phyloP scores from a whole-genome alignment of 23 tunicate genomes.

The Ascidia mentula region DNA sequence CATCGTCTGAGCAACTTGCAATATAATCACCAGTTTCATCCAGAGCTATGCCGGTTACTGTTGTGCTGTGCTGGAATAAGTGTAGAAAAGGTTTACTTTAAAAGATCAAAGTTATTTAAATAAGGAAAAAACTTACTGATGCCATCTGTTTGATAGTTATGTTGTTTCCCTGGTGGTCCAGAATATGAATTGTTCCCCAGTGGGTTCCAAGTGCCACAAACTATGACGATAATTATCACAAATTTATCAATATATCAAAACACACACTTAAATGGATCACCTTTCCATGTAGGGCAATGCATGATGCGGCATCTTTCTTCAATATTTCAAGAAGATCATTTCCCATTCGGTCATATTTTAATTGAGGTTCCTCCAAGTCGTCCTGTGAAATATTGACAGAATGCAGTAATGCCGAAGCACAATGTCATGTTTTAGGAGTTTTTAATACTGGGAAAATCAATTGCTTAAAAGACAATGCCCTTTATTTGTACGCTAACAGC shows the following conservation, averaged over 20 bases:
- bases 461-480: too few relatives aligned
- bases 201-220: constrained; percentile 97
- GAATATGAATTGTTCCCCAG: constrained; percentile 72
- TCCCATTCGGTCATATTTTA: constrained; percentile 52
- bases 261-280: neutral
- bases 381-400: too few relatives aligned
- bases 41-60: constrained; percentile 65
- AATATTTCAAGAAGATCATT: constrained; percentile 54
- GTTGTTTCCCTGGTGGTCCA: constrained; percentile 84
- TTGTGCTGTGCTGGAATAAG: constrained; percentile 54
- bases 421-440: too few relatives aligned
- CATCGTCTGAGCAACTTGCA: constrained; percentile 92
- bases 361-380: constrained; percentile 54
- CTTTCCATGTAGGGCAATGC: constrained; percentile 45
- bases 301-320: constrained; percentile 41
- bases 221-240: constrained; percentile 16
- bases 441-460: too few relatives aligned
- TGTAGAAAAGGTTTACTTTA: too few relatives aligned
- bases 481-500: too few relatives aligned
- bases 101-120: too few relatives aligned
- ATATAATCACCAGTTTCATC: constrained; percentile 82
- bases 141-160: constrained; percentile 65
- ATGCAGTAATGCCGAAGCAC: too few relatives aligned
- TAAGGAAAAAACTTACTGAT: constrained; percentile 38
- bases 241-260: neutral